A percentile compares a stretch with the other conserved stretches of the same genome.
Evolutionary conservation across 2,113 vertebrate species (phyloP).

Genomic region (Cavia aperea): DNA sequence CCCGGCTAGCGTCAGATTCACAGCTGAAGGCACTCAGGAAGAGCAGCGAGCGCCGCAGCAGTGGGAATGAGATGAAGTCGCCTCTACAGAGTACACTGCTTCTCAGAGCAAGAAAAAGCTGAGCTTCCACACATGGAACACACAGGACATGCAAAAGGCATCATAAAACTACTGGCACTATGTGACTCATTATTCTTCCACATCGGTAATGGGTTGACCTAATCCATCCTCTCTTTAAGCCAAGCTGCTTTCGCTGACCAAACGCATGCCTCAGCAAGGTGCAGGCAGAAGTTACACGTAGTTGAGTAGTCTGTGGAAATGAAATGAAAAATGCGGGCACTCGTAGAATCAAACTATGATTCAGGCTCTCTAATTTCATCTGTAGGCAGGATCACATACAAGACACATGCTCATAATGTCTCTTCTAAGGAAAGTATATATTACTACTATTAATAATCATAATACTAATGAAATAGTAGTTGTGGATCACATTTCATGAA

Average conservation of each 20-base stretch:
- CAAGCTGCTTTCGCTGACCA: neutral
- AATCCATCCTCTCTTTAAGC: neutral
- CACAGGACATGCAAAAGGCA: conserved; percentile 8
- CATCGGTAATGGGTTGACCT: neutral
- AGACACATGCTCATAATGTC: neutral
- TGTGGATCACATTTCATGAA: conserved; percentile 26
- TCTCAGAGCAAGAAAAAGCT: conserved; percentile 2
- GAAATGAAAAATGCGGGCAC: neutral
- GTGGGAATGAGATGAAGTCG: neutral
- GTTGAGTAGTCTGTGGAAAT: neutral
- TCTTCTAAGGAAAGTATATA: neutral
- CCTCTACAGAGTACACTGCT: neutral
- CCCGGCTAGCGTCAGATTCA: neutral
- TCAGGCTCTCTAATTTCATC: neutral
- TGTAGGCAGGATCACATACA: neutral
- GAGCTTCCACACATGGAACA: neutral
- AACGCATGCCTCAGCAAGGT: neutral
- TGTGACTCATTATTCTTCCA: neutral
- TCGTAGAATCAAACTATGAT: neutral
- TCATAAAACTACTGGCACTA: neutral
- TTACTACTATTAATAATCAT: neutral
- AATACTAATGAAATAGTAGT: neutral
- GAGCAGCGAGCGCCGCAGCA: neutral
- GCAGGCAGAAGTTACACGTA: neutral
- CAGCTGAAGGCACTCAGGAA: neutral